Conservation (phyloP, 2,888 invertebrate genomes). For the Cataglyphis altisquamis region DNA sequence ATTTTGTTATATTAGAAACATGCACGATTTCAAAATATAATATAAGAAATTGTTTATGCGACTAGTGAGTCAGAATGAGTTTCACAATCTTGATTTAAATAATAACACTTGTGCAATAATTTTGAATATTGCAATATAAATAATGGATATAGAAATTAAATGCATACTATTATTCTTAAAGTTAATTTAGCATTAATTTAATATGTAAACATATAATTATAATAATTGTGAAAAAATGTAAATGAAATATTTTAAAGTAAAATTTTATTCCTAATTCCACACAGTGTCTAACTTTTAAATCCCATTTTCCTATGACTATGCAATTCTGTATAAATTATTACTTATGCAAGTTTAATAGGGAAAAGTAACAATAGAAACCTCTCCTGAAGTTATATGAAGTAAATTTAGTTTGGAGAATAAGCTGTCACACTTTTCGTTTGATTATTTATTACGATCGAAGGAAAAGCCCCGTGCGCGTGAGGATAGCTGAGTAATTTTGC, state of each 20-base stretch:
- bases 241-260: neutral
- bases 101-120: neutral
- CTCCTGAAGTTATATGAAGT: neutral
- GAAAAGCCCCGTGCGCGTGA: slow-evolving; percentile 17
- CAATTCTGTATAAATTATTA: slow-evolving; percentile 24
- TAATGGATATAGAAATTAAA: neutral
- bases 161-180: neutral
- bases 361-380: slow-evolving; percentile 1
- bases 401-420: slow-evolving; percentile 44
- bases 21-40: neutral
- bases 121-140: neutral
- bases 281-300: neutral
- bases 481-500: slow-evolving; percentile 49
- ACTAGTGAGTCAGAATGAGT: neutral
- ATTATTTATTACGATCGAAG: slow-evolving; percentile 43
- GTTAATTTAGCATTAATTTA: neutral
- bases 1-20: neutral
- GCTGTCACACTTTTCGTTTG: slow-evolving; percentile 32
- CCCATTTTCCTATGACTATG: neutral
- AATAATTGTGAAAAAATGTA: neutral
- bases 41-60: neutral
- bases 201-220: neutral
- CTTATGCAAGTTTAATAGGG: neutral
- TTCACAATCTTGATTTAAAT: neutral
- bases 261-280: slow-evolving; percentile 7